Evolutionary conservation across 2,797 vertebrate species (phyloP), one percentile per base, ranked within the genome.

Genomic region (Rhyacichthys aspro): DNA sequence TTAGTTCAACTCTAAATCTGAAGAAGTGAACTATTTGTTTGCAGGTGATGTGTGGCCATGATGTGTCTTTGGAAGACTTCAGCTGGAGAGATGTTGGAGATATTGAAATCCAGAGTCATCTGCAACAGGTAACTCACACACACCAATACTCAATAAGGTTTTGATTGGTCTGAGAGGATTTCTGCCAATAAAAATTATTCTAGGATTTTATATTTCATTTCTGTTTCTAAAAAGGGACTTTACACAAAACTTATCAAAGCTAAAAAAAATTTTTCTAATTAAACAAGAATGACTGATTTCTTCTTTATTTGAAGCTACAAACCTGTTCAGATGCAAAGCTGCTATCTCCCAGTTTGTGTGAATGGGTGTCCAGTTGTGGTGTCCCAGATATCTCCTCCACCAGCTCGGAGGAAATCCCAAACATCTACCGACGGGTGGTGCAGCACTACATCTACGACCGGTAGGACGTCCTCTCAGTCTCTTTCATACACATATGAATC

Each of bases 31-130:
- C 9, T 14, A 5, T 8, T 19, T 46, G 3, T 45, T 46, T 33
- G 16, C 74, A 90, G 83, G 23, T 91, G 41, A 88, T 92, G 87
- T 91, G 90, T 63, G 74, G 78, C 15, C 76, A 83, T 28, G 74
- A 66, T 60, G 59, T 63, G 7, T 56, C 68, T 11, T 49, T 91
- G 47, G 61, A 79, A 7, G 70, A 89, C 34, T 90, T 92, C 33
- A 78, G 62, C 73, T 88, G 76, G 74, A 56, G 1, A 8, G 85
- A 90, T 28, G 66, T 92, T n/a, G 70, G 62, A 37, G 81, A 91
- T 49, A 2, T 53, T 9, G 69, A 88, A 34, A 62, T 75, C 18
- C 89, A 81, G 61, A 57, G 39, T 1, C 79, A 71, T 64, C 68
- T 90, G 45, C 73, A 82, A 56, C 83, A 89, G 84, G 89, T 91